Conservation (phyloP, 2,113 vertebrate species). For the Phoxinus phoxinus region DNA sequence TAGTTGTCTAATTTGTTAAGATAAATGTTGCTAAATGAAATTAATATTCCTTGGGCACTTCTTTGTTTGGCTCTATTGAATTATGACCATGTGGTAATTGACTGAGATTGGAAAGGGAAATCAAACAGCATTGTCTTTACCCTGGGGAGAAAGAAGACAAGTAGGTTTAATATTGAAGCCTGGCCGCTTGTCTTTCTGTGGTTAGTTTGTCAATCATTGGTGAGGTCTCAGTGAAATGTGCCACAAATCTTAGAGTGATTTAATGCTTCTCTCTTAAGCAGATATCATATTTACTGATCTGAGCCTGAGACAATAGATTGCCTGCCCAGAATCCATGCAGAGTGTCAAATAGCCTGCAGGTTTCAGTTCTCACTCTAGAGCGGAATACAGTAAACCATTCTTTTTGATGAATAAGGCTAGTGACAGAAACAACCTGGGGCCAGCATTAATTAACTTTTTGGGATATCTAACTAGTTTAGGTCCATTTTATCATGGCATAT, state of each 20-base stretch:
- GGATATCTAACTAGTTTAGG: background rate
- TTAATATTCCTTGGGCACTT: conserved; percentile 73
- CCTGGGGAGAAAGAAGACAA: conserved; percentile 65
- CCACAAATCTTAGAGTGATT: conserved; percentile 70
- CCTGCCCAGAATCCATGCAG: conserved; percentile 42
- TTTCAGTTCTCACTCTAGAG: conserved; percentile 42
- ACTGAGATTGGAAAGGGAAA: conserved; percentile 68
- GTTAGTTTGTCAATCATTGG: conserved; percentile 44
- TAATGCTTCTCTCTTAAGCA: conserved; percentile 73
- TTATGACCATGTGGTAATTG: conserved; percentile 70
- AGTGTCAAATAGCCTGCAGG: conserved; percentile 33
- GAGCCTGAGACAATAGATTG: conserved; percentile 58
- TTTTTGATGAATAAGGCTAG: background rate
- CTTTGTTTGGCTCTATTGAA: conserved; percentile 71
- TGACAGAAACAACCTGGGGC: background rate
- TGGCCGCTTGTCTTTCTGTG: conserved; percentile 17
- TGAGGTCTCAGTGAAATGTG: conserved; percentile 52
- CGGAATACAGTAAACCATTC: background rate
- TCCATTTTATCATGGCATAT: background rate
- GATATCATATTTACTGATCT: conserved; percentile 71
- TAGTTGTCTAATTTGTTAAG: conserved; percentile 72
- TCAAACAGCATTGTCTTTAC: conserved; percentile 50
- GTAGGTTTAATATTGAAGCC: conserved; percentile 74
- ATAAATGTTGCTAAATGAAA: conserved; percentile 75
- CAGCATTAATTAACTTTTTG: background rate